These are phyloP conservation scores for Chlorospingus flavigularis DNA, from an alignment of 2,797 vertebrate genomes.

Conservation along the genomic window DNA sequence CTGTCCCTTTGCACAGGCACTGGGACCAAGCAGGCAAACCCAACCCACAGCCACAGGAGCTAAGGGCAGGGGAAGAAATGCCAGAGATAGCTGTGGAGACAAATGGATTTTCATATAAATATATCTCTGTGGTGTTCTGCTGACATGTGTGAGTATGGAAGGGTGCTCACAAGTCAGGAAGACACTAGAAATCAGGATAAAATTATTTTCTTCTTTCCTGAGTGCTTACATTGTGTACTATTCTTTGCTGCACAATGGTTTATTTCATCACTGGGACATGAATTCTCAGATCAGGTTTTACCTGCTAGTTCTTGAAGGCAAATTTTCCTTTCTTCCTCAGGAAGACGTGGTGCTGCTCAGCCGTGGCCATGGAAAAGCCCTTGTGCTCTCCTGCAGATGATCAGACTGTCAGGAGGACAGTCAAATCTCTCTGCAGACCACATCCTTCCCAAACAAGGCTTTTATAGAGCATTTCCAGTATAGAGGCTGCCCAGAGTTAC, in stretches of 20 bases:
- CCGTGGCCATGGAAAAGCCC: neutral
- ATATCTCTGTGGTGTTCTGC: slow-evolving; percentile 31
- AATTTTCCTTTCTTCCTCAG: neutral
- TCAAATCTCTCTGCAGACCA: neutral
- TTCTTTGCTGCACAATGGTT: slow-evolving; percentile 63
- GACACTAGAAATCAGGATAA: slow-evolving; percentile 61
- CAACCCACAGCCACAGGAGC: neutral
- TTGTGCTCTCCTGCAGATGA: neutral
- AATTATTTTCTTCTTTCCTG: slow-evolving; percentile 68
- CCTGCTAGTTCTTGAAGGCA: slow-evolving; percentile 8
- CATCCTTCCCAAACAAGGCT: neutral
- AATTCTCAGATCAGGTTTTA: slow-evolving; percentile 56
- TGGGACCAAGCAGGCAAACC: neutral
- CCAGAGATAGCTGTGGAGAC: slow-evolving; percentile 34
- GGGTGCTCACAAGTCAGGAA: slow-evolving; percentile 53
- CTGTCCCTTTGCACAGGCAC: neutral
- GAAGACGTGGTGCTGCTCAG: neutral
- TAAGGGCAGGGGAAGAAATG: neutral
- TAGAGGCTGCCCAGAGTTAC: neutral
- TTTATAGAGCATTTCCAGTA: neutral
- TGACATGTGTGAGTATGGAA: slow-evolving; percentile 49
- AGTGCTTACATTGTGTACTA: slow-evolving; percentile 65
- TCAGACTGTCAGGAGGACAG: neutral
- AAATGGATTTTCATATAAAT: slow-evolving; percentile 52
- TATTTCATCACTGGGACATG: slow-evolving; percentile 47